phyloP scores from a whole-genome alignment of 2,113 vertebrate species.

The Haemorhous mexicanus region DNA sequence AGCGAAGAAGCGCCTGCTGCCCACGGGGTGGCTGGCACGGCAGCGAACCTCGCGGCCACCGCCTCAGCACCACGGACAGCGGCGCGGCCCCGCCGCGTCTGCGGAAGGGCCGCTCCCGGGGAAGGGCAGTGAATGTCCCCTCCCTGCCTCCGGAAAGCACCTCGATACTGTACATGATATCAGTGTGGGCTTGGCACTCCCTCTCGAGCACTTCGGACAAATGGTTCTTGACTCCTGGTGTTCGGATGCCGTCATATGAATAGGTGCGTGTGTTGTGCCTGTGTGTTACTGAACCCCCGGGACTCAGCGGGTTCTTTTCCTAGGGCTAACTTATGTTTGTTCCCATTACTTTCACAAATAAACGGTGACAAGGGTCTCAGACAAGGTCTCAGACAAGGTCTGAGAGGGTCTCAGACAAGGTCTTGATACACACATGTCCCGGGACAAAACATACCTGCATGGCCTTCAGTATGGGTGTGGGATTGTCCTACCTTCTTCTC shows the following conservation, averaged over 20 bases:
- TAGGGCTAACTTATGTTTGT: not conserved
- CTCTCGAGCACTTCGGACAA: too few relatives aligned
- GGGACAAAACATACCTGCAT: not conserved
- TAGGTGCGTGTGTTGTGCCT: too few relatives aligned
- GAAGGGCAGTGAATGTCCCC: rapidly evolving
- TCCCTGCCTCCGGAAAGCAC: rapidly evolving
- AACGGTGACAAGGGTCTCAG: not conserved
- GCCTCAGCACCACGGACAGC: conserved; percentile 50
- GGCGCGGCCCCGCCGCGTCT: not conserved
- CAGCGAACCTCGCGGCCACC: too few relatives aligned
- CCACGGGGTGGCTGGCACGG: not conserved
- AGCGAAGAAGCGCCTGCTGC: not conserved
- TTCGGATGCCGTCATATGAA: rapidly evolving
- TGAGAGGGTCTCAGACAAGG: not conserved
- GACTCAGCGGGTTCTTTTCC: not conserved
- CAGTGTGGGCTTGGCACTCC: not conserved
- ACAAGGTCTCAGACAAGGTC: not conserved
- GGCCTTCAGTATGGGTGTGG: rapidly evolving
- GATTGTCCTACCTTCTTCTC: not conserved
- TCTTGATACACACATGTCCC: not conserved
- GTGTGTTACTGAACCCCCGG: not conserved
- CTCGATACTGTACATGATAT: rapidly evolving
- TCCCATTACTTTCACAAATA: not conserved
- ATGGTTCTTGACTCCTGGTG: not conserved
- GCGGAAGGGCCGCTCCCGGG: not conserved